Evolutionary conservation across 2,797 vertebrate genomes (phyloP).

Genomic region (Paratrypauchen microcephalus): DNA sequence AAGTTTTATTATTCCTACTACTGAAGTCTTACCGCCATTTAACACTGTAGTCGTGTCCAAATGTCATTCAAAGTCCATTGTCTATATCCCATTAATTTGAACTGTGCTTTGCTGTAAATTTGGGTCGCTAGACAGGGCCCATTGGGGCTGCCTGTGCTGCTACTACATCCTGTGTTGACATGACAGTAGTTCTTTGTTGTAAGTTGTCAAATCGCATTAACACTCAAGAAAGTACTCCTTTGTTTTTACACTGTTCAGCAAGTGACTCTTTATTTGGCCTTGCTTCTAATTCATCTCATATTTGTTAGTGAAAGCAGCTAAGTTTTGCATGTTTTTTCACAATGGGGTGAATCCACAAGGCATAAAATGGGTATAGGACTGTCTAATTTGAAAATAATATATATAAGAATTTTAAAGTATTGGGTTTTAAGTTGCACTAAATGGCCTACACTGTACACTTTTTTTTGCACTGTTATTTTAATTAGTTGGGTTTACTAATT

Average conservation of each 20-base stretch:
- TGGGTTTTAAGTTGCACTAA: neutral
- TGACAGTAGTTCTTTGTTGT: neutral
- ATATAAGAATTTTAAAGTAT: neutral
- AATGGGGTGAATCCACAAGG: constrained; percentile 57
- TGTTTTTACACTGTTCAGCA: constrained; percentile 42
- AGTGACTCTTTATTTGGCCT: constrained; percentile 45
- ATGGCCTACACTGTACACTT: neutral
- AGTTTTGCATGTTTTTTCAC: constrained; percentile 31
- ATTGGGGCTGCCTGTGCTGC: constrained; percentile 50
- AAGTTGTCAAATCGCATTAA: neutral
- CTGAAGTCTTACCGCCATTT: constrained; percentile 65
- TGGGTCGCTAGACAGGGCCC: constrained; percentile 35
- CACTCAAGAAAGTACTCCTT: constrained; percentile 21
- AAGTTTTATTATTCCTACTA: constrained; percentile 69
- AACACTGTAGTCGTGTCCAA: constrained; percentile 24
- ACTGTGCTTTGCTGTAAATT: constrained; percentile 38
- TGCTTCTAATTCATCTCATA: constrained; percentile 39
- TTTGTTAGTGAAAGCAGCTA: constrained; percentile 31
- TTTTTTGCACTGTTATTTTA: neutral
- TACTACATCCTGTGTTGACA: constrained; percentile 46
- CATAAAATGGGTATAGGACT: constrained; percentile 18
- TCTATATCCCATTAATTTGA: constrained; percentile 19
- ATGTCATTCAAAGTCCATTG: constrained; percentile 18
- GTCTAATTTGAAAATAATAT: too few species aligned
- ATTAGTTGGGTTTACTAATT: neutral